These are phyloP conservation scores for Epinephelus fuscoguttatus DNA, from an alignment of 2,113 vertebrate genomes.

Conservation along the genomic window DNA sequence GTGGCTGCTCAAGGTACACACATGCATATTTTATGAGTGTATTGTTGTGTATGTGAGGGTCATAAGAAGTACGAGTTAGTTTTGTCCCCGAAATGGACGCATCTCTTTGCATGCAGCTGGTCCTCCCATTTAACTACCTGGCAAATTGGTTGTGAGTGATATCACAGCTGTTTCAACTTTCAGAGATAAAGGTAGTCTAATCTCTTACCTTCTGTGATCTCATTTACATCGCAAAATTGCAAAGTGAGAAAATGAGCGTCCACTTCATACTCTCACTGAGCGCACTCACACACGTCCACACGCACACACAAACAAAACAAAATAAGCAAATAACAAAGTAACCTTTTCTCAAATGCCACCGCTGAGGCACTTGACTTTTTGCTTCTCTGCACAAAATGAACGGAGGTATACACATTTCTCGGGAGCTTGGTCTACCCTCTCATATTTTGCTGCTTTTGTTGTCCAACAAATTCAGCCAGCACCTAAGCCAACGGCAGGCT, in stretches of 20 bases:
- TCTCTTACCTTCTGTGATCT: conserved; percentile 41
- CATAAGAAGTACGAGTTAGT: not conserved
- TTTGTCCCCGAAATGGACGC: conserved; percentile 17
- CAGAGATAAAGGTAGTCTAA: conserved; percentile 22
- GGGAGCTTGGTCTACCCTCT: conserved; percentile 37
- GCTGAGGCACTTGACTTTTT: conserved; percentile 60
- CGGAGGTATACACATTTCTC: conserved; percentile 36
- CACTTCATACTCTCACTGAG: conserved; percentile 32
- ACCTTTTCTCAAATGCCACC: conserved; percentile 76
- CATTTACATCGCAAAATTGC: conserved; percentile 56
- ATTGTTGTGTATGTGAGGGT: conserved; percentile 5
- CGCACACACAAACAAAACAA: conserved; percentile 45
- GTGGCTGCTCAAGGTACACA: not conserved
- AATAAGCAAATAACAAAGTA: conserved; percentile 62
- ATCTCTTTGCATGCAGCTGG: conserved; percentile 30
- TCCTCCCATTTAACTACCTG: conserved; percentile 30
- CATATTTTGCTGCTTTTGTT: conserved; percentile 64
- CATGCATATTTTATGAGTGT: not conserved
- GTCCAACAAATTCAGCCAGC: conserved; percentile 58
- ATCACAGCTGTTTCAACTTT: conserved; percentile 49
- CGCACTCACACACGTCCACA: not conserved
- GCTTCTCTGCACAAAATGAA: conserved; percentile 47
- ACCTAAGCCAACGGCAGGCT: conserved; percentile 61
- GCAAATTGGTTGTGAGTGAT: conserved; percentile 48
- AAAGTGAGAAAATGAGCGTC: conserved; percentile 51